Evolutionary conservation across 2,888 invertebrate species (phyloP).

Genomic region (Anagyrus pseudococci): DNA sequence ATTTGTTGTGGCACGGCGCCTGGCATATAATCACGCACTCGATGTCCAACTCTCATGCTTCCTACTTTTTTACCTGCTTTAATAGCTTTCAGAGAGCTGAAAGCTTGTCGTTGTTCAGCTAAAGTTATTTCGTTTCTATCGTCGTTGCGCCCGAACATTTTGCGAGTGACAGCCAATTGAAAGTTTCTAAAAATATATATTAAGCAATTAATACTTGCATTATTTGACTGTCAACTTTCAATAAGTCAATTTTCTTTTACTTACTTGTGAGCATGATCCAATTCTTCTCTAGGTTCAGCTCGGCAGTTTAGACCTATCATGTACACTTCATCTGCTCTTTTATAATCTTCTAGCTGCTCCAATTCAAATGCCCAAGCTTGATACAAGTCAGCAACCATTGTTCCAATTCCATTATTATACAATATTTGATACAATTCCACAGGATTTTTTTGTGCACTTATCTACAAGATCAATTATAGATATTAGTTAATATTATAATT

Average conservation of each 20-base stretch:
- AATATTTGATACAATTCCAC: slow-evolving; percentile 82
- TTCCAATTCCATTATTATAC: slow-evolving; percentile 81
- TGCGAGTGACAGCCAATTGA: slow-evolving; percentile 73
- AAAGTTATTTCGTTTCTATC: slow-evolving; percentile 66
- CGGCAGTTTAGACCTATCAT: slow-evolving; percentile 76
- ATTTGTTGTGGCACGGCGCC: slow-evolving; percentile 66
- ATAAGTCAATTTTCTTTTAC: slow-evolving; percentile 47
- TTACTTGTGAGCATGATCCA: slow-evolving; percentile 77
- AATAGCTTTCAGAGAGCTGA: slow-evolving; percentile 77
- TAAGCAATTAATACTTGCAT: no score
- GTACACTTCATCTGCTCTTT: slow-evolving; percentile 83
- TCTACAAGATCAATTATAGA: slow-evolving; percentile 63
- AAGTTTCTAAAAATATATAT: slow-evolving; percentile 69
- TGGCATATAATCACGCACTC: slow-evolving; percentile 64
- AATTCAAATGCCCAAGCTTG: slow-evolving; percentile 89
- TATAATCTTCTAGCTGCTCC: slow-evolving; percentile 81
- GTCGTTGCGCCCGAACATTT: slow-evolving; percentile 71
- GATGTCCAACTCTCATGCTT: slow-evolving; percentile 68
- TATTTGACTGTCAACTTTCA: background rate
- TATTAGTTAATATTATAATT: slow-evolving; percentile 11
- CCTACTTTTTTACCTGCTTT: slow-evolving; percentile 67
- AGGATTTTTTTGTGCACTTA: slow-evolving; percentile 78
- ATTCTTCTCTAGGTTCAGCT: slow-evolving; percentile 81
- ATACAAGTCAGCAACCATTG: slow-evolving; percentile 83
- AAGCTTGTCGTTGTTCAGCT: slow-evolving; percentile 76